Evolutionary conservation across 2,888 invertebrate genomes (phyloP).

Genomic region (Leucozona laternaria): DNA sequence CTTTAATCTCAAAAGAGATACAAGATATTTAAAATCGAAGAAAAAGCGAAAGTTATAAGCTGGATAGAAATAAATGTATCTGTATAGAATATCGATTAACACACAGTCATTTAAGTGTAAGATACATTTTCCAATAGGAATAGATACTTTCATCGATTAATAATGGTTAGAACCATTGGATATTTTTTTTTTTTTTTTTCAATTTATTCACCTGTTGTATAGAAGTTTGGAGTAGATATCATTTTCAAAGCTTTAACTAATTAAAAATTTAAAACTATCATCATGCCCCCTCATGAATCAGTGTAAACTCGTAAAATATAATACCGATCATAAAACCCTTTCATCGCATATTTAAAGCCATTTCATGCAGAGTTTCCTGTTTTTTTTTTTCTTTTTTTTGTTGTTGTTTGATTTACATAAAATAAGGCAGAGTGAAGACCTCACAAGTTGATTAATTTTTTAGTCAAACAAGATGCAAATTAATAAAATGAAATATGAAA

Average conservation of each 20-base stretch:
- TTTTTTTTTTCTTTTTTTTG: neutral
- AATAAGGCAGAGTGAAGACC: neutral
- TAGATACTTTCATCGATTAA: constrained; percentile 18
- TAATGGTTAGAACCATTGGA: neutral
- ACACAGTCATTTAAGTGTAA: neutral
- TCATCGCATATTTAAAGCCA: constrained; percentile 11
- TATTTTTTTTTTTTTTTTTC: neutral
- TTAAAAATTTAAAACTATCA: constrained; percentile 22
- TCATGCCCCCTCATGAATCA: neutral
- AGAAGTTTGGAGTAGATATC: neutral
- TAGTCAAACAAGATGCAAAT: constrained; percentile 8
- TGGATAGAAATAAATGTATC: neutral
- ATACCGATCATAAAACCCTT: constrained; percentile 21
- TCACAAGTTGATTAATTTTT: constrained; percentile 29
- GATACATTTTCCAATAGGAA: neutral
- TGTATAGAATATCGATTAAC: constrained; percentile 27
- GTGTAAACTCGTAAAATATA: constrained; percentile 25
- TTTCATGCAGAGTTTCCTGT: constrained; percentile 9
- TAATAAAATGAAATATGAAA: constrained; percentile 25
- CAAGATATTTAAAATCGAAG: neutral
- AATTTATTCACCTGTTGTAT: neutral
- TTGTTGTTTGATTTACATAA: neutral
- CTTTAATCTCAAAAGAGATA: constrained; percentile 10
- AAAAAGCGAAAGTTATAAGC: constrained; percentile 27
- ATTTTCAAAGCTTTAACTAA: neutral